Evolutionary conservation across 2,888 invertebrate genomes (phyloP), one percentile per base, ranked within the genome.

Genomic region (Pseudococcus viburni): DNA sequence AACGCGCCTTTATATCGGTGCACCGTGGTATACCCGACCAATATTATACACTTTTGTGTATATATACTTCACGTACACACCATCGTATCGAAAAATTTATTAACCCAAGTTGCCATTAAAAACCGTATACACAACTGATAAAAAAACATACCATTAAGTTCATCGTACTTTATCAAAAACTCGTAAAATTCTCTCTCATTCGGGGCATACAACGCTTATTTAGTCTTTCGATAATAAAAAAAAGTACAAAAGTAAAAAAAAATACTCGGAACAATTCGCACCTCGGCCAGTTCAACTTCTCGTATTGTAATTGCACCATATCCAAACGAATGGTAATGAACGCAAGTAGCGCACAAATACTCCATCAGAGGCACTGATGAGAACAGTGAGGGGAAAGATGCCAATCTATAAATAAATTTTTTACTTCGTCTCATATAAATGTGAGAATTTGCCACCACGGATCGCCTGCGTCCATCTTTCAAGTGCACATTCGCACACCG

Each of bases 101-200:
- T 73, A 73, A 73, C 73, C 33, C 33, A 33, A 33, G 17, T 73
- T 73, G 15, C 33, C 73, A 73, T 73, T 33, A 33, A 73, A 73
- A 64, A 64, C 22, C 64, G 19, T 64, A 64, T 11, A 64, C 12
- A 73, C 73, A 8, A 73, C 73, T 73, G 73, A 73, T 73, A 73
- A 73, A 73, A 73, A 26, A 33, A 26, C 73, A 73, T 33, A 73
- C 26, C 73, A 33, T 73, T 73, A 33, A 73, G 73, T 73, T 73
- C 73, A 73, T 73, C 73, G 73, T 73, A 73, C 73, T 73, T 73
- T 73, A 73, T 73, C 73, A 73, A 73, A 73, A 73, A 73, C 73
- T 73, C 73, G 73, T 73, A 73, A 73, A 73, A 73, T 73, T 73
- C 73, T 33, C 73, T 64, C 11, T 22, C 22, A 64, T 64, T 64